Conservation (phyloP, 2,113 vertebrate genomes). For the Benitochromis conjunctus region DNA sequence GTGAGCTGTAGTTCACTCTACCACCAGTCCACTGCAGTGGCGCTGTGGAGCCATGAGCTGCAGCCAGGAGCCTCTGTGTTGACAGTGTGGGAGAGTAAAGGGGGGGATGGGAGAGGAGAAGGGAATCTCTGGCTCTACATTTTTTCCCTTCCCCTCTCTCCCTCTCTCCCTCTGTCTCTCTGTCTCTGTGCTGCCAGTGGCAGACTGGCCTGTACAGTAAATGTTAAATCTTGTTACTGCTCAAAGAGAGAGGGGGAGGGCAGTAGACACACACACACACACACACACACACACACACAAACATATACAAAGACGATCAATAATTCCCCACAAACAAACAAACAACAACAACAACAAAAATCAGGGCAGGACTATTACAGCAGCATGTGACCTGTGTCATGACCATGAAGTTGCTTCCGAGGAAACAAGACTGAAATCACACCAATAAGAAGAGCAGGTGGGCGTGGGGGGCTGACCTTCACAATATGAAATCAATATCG, state of each 20-base stretch:
- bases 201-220: slow-evolving; percentile 31
- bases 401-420: not conserved
- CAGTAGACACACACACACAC: not conserved
- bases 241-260: not conserved
- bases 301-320: not conserved
- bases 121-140: slow-evolving; percentile 47
- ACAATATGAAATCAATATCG: not conserved
- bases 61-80: slow-evolving; percentile 20
- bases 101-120: slow-evolving; percentile 23
- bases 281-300: not conserved
- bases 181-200: slow-evolving; percentile 7
- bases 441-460: not conserved
- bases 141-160: not conserved
- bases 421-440: not conserved
- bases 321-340: not conserved
- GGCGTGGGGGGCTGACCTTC: not conserved
- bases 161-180: not conserved
- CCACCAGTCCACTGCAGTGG: slow-evolving; percentile 47
- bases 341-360: not conserved
- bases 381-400: not conserved
- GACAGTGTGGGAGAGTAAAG: slow-evolving; percentile 30
- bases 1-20: slow-evolving; percentile 21
- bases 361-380: not conserved
- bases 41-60: slow-evolving; percentile 40
- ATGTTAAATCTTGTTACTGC: slow-evolving; percentile 20